phyloP scores from a whole-genome alignment of 2,888 invertebrate species.

The Caenorhabditis drosophilae region DNA sequence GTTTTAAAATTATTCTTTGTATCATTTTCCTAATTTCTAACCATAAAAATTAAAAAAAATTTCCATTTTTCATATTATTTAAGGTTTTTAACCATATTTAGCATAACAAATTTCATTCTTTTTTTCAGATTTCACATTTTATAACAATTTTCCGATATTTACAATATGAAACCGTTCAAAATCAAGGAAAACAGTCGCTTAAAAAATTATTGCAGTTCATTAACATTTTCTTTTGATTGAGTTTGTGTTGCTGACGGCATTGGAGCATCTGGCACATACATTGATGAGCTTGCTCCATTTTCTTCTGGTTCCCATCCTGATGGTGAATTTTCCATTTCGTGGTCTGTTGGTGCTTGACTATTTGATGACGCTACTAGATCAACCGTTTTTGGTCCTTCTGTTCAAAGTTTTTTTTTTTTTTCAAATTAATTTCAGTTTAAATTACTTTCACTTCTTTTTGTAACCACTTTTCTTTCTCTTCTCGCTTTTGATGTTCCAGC shows the following conservation, averaged over 20 bases:
- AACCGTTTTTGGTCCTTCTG: background rate
- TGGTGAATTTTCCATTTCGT: background rate
- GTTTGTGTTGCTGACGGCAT: slow-evolving; percentile 13
- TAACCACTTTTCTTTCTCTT: slow-evolving; percentile 6
- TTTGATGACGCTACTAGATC: background rate
- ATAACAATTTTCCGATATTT: background rate
- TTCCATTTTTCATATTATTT: too few species aligned
- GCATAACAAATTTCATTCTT: too few species aligned
- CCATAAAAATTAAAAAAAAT: slow-evolving; percentile 10
- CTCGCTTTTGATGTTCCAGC: slow-evolving; percentile 6
- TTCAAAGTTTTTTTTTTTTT: background rate
- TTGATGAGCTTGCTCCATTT: background rate
- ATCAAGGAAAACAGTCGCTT: too few species aligned
- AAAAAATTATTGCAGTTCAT: slow-evolving; percentile 2
- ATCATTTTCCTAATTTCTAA: too few species aligned
- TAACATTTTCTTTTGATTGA: background rate
- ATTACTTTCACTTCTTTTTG: background rate
- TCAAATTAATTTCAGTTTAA: too few species aligned
- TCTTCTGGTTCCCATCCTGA: background rate
- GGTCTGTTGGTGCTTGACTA: background rate
- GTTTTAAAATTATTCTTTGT: too few species aligned
- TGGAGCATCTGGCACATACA: slow-evolving; percentile 28
- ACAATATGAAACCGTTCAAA: background rate
- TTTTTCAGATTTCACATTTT: too few species aligned
- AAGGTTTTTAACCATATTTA: too few species aligned